Evolutionary conservation across 2,888 invertebrate species (phyloP), one percentile per base, ranked within the genome.

Genomic region (Empis stercorea): DNA sequence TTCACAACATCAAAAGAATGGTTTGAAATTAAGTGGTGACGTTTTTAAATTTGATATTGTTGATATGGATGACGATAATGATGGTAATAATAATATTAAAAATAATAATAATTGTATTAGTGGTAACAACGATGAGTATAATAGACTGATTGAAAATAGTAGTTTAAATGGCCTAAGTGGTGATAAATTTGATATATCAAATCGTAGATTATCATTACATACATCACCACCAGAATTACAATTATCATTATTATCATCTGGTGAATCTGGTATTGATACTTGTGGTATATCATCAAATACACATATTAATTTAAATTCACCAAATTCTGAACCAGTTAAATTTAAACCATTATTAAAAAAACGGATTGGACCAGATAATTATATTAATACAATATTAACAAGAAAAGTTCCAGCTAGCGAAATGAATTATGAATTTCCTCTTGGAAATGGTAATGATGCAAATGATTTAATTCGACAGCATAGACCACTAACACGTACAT

Each of bases 1-100:
- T 56, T 76, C 77, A 40, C 50, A 13, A 10, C 43, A 52, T 10
- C 58, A 58, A 1, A 55, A 59, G 15, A 62, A 63, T 23, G 46
- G 58, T 3, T 14, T 40, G 52, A 80, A 79, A 64, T 71, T 75
- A 51, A 76, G 76, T 15, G 85, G 87, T 63, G 87, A 87, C 63
- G 80, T 83, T 42, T 88, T 88, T 62, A 81, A 80, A 54, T 88
- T 87, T 63, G 88, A 88, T 65, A 76, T 88, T 48, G 81, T 88
- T 51, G 88, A 88, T 59, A 85, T 82, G 11, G 88, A 88, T 60
- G 88, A 87, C 56, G 54, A 55, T 27, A 53, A 54, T 39, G 51
- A 52, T 13, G 44, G 51, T 13, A 72, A 72, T 2, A 73, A 72
- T 55, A 71, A 72, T 52, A 72, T 72, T 49, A 66, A 68, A 13